Evolutionary conservation across 2,113 vertebrate species (phyloP).

Genomic region (Hypocryptadius cinnamomeus): DNA sequence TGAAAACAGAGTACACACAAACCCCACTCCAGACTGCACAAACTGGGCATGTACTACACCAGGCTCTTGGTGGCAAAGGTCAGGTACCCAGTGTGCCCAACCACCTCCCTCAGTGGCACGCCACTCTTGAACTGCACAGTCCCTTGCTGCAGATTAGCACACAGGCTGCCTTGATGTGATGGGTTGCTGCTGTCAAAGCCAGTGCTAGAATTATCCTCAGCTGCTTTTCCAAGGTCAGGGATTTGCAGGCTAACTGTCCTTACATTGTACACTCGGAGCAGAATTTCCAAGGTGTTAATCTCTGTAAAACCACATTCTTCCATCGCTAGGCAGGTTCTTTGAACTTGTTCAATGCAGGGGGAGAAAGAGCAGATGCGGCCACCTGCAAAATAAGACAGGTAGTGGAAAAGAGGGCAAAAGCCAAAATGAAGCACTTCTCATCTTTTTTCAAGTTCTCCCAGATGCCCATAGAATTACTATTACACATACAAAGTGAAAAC

Average conservation of each 20-base stretch:
- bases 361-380: slow-evolving; percentile 95
- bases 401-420: neutral
- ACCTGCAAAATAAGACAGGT: slow-evolving; percentile 66
- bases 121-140: slow-evolving; percentile 78
- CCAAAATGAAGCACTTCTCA: neutral
- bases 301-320: slow-evolving; percentile 80
- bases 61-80: slow-evolving; percentile 92
- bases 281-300: slow-evolving; percentile 89
- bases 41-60: slow-evolving; percentile 47
- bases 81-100: slow-evolving; percentile 95
- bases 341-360: slow-evolving; percentile 95
- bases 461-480: neutral
- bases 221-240: slow-evolving; percentile 82
- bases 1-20: neutral
- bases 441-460: neutral
- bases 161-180: neutral
- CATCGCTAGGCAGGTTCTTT: slow-evolving; percentile 84
- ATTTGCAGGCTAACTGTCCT: slow-evolving; percentile 79
- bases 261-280: slow-evolving; percentile 84
- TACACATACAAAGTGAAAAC: neutral
- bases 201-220: neutral
- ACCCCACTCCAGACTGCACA: neutral
- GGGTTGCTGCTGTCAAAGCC: slow-evolving; percentile 11
- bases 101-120: slow-evolving; percentile 79
- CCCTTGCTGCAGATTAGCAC: slow-evolving; percentile 20